Conservation (phyloP, 2,797 vertebrate species). For the Arremon aurantiirostris region DNA sequence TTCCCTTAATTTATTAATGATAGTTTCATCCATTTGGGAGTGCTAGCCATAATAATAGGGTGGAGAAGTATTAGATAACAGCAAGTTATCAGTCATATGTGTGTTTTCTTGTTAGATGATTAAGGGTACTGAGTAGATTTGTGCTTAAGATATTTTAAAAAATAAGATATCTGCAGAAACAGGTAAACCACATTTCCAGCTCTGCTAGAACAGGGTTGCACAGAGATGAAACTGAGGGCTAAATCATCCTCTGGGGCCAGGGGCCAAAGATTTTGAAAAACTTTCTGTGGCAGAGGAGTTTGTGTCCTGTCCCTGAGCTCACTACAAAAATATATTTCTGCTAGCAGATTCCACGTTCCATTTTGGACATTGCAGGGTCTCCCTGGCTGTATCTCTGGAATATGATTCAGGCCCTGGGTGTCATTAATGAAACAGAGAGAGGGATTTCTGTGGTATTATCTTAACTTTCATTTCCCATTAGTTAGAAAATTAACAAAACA, state of each 20-base stretch:
- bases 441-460: not conserved
- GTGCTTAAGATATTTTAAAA: not conserved
- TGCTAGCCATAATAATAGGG: constrained; percentile 48
- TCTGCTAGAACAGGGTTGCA: not conserved
- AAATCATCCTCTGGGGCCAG: not conserved
- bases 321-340: not conserved
- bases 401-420: not conserved
- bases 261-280: not conserved
- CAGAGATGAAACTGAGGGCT: not conserved
- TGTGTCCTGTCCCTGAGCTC: not conserved
- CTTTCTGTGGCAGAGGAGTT: not conserved
- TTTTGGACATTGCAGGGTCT: not conserved
- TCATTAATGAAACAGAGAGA: not conserved
- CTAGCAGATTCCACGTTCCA: not conserved
- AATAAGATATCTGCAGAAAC: not conserved
- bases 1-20: not conserved
- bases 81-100: not conserved
- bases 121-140: constrained; percentile 43
- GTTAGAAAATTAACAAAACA: not conserved
- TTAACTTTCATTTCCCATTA: not conserved
- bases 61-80: not conserved
- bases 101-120: constrained; percentile 1
- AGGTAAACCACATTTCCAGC: not conserved
- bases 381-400: not conserved
- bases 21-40: constrained; percentile 10